These are phyloP conservation scores for Xylocopa sonorina DNA, from an alignment of 1,140 invertebrate species.

Conservation along the genomic window DNA sequence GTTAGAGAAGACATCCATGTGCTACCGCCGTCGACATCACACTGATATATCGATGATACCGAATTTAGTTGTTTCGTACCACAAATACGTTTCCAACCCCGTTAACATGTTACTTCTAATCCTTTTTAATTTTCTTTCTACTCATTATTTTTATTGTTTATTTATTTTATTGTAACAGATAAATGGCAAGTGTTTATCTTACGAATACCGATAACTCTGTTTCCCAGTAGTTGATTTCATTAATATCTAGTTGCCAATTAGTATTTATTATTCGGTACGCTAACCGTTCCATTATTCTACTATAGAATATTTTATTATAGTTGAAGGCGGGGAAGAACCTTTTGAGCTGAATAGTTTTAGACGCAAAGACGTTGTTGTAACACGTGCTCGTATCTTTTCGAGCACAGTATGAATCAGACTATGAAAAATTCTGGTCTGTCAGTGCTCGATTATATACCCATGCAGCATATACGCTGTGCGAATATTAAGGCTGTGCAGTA, in stretches of 20 bases:
- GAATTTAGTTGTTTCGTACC: slow-evolving; percentile 10
- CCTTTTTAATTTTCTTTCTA: not conserved
- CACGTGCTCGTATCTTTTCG: not conserved
- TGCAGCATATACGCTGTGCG: not conserved
- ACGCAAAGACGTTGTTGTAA: not conserved
- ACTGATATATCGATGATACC: slow-evolving; percentile 28
- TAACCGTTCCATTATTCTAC: no score
- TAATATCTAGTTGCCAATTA: not conserved
- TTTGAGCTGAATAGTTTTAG: no score
- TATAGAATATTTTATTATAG: no score
- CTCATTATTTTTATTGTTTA: not conserved
- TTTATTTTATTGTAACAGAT: no score
- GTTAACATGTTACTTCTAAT: not conserved
- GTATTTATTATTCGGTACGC: not conserved
- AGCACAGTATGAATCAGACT: slow-evolving; percentile 38
- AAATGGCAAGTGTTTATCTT: no score
- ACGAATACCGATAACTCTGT: no score
- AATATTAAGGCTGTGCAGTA: slow-evolving; percentile 45
- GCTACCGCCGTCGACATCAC: slow-evolving; percentile 34
- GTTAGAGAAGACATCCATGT: slow-evolving; percentile 41
- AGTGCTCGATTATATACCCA: no score
- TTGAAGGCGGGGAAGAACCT: no score
- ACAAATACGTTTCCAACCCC: not conserved
- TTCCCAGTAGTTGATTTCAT: no score
- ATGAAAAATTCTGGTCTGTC: slow-evolving; percentile 17